Evolutionary conservation across 1,140 invertebrate genomes (phyloP).

Genomic region (Anagrus nilaparvatae): DNA sequence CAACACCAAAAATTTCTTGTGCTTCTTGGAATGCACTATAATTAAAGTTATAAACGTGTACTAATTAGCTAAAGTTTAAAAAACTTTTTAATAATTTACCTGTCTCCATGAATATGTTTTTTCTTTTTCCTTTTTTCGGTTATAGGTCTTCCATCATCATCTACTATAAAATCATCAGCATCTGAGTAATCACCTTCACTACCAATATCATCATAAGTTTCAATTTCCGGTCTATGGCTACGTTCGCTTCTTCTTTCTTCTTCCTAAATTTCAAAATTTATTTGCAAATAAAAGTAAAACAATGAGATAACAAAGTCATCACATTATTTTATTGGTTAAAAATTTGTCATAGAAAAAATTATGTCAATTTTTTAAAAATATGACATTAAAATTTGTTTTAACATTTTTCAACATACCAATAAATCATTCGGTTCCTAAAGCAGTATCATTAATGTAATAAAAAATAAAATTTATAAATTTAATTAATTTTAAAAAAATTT

Average conservation of each 20-base stretch:
- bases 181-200: constrained; percentile 75
- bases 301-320: neutral
- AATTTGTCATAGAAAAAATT: neutral
- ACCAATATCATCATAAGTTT: constrained; percentile 63
- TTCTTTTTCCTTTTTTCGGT: constrained; percentile 78
- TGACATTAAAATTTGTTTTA: neutral
- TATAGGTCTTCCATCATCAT: constrained; percentile 89
- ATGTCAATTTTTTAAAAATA: constrained; percentile 1
- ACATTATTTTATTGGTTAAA: too few relatives aligned
- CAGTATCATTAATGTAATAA: constrained; percentile 17
- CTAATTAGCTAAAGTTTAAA: constrained; percentile 7
- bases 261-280: constrained; percentile 52
- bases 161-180: constrained; percentile 95
- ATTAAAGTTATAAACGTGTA: constrained; percentile 17
- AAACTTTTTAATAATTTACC: constrained; percentile 48
- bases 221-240: constrained; percentile 51
- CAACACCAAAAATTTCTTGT: constrained; percentile 98
- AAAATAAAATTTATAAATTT: constrained; percentile 8
- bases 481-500: constrained; percentile 2
- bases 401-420: constrained; percentile 23
- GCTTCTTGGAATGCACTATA: constrained; percentile 87
- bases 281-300: neutral
- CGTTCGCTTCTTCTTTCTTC: constrained; percentile 66
- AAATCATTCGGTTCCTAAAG: constrained; percentile 29
- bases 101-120: constrained; percentile 82